These are phyloP conservation scores for Microchirus variegatus DNA, from an alignment of 2,797 vertebrate genomes.

Conservation along the genomic window DNA sequence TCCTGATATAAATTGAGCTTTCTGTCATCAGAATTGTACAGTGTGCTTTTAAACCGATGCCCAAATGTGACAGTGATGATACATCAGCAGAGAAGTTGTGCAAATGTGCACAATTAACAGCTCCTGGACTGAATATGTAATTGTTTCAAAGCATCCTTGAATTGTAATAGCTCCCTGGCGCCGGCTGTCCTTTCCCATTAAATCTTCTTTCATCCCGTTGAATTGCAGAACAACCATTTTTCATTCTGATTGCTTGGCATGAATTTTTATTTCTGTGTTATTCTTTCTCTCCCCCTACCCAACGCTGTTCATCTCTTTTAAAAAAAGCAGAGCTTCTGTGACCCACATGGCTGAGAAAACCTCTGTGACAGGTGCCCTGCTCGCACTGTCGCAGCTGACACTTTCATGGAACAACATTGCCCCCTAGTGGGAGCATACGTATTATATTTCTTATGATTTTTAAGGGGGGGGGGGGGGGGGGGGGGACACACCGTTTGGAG, in stretches of 20 bases:
- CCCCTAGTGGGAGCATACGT: slow-evolving; percentile 59
- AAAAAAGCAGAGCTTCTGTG: slow-evolving; percentile 38
- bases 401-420: slow-evolving; percentile 66
- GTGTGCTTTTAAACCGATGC: slow-evolving; percentile 21
- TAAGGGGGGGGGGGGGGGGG: too few species aligned
- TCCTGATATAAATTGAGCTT: slow-evolving; percentile 22
- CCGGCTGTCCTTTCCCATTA: slow-evolving; percentile 55
- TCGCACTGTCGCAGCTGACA: slow-evolving; percentile 4
- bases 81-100: slow-evolving; percentile 50
- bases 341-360: slow-evolving; percentile 51
- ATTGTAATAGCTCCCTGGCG: slow-evolving; percentile 50
- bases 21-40: slow-evolving; percentile 32
- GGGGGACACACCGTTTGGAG: slow-evolving; percentile 6
- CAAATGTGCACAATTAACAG: slow-evolving; percentile 57
- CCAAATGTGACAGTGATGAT: slow-evolving; percentile 52
- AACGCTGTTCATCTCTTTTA: slow-evolving; percentile 56
- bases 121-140: slow-evolving; percentile 57
- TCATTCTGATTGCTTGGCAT: slow-evolving; percentile 63
- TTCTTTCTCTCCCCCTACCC: slow-evolving; percentile 16
- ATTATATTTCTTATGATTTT: not conserved
- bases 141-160: slow-evolving; percentile 62
- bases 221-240: slow-evolving; percentile 67
- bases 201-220: slow-evolving; percentile 55
- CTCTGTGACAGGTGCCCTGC: slow-evolving; percentile 47
- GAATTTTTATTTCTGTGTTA: slow-evolving; percentile 64